phyloP scores from a whole-genome alignment of 2,797 vertebrate genomes.

The Dendrocincla tyrannina region DNA sequence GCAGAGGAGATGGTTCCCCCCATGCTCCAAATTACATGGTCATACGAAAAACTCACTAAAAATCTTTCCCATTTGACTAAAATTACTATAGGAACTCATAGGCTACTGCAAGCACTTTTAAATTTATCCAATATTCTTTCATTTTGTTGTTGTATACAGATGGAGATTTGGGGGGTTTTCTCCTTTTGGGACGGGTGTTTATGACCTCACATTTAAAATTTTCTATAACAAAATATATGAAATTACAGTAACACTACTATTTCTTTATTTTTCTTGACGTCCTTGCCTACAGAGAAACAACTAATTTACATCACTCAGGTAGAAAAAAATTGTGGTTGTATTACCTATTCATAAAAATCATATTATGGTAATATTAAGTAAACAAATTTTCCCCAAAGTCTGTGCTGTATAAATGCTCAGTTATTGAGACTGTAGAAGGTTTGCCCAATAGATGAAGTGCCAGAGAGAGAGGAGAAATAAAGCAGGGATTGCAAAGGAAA shows the following conservation, averaged over 20 bases:
- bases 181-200: not conserved
- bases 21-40: no score
- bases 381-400: accelerated
- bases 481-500: not conserved
- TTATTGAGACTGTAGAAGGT: not conserved
- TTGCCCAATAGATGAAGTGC: not conserved
- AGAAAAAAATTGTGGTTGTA: not conserved
- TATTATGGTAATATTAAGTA: not conserved
- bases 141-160: not conserved
- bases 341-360: not conserved
- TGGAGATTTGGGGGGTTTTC: not conserved
- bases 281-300: not conserved
- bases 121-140: not conserved
- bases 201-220: not conserved
- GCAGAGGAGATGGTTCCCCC: no score
- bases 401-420: not conserved
- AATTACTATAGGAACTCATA: not conserved
- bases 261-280: not conserved
- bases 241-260: not conserved
- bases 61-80: no score
- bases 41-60: no score
- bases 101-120: not conserved
- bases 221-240: not conserved
- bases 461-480: not conserved
- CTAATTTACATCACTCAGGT: not conserved